These are phyloP conservation scores for Lineus longissimus DNA, from an alignment of 1,140 invertebrate species.

Conservation along the genomic window DNA sequence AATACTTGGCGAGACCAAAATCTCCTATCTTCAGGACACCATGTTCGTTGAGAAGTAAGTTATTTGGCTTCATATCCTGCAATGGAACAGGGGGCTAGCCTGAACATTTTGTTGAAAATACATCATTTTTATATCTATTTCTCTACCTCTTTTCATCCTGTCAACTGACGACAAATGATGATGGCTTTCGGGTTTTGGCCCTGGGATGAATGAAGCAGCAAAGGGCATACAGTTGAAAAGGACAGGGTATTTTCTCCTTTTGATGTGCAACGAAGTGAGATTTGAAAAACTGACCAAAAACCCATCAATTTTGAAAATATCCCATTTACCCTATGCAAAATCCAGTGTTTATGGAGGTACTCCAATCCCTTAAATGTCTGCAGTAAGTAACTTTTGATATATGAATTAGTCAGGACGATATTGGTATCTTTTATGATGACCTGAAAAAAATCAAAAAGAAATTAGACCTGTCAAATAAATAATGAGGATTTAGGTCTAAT, in stretches of 20 bases:
- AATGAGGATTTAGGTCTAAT: too few species aligned
- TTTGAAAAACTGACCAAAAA: too few species aligned
- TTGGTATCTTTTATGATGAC: slow-evolving; percentile 62
- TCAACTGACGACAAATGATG: too few species aligned
- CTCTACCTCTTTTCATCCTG: not conserved
- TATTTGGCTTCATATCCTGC: slow-evolving; percentile 96
- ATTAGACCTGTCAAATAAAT: not conserved
- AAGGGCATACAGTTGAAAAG: too few species aligned
- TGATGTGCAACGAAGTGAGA: too few species aligned
- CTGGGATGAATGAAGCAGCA: too few species aligned
- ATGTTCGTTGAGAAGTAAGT: slow-evolving; percentile 87
- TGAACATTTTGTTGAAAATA: not conserved
- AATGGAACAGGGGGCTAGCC: slow-evolving; percentile 27
- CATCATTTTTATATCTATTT: not conserved
- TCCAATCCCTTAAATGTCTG: slow-evolving; percentile 94
- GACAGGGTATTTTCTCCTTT: too few species aligned
- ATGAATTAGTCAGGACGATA: slow-evolving; percentile 84
- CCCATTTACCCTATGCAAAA: slow-evolving; percentile 76
- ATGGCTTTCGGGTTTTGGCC: too few species aligned
- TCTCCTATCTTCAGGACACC: slow-evolving; percentile 87
- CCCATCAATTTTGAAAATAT: not conserved
- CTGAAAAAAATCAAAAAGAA: slow-evolving; percentile 36
- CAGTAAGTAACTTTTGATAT: slow-evolving; percentile 94
- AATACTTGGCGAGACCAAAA: slow-evolving; percentile 97
- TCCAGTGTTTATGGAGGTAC: slow-evolving; percentile 94